phyloP scores from a whole-genome alignment of 2,113 vertebrate species.

The Sprattus sprattus region DNA sequence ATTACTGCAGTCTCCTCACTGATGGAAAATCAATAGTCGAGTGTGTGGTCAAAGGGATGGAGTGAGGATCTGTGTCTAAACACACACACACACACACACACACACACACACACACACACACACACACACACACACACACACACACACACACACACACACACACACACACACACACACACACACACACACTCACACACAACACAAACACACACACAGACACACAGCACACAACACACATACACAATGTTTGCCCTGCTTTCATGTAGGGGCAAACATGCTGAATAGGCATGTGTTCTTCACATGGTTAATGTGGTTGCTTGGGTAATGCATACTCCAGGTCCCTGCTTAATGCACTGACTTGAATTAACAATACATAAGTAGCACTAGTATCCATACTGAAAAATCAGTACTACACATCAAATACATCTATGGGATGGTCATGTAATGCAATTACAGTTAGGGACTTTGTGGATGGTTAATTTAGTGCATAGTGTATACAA shows the following conservation, averaged over 20 bases:
- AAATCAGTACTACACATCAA: neutral
- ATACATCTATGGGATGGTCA: neutral
- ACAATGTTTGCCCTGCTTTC: neutral
- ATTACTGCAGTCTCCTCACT: slow-evolving; percentile 43
- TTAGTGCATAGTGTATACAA: neutral
- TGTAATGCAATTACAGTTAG: neutral
- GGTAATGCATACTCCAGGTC: neutral
- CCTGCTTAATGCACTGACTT: neutral
- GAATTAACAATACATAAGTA: neutral
- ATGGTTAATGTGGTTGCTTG: neutral
- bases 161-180: neutral
- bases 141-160: neutral
- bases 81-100: neutral
- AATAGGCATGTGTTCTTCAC: neutral
- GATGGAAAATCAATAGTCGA: slow-evolving; percentile 47
- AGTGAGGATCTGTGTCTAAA: neutral
- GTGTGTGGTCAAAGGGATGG: slow-evolving; percentile 2
- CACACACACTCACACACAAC: neutral
- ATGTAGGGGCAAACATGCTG: neutral
- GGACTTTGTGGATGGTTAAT: neutral
- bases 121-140: neutral
- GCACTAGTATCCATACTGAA: neutral
- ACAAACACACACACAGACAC: neutral
- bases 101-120: slow-evolving; percentile 7
- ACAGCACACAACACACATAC: neutral